A percentile compares a stretch with the other conserved stretches of the same genome.
Conservation (phyloP, 2,113 vertebrate species). For the Bos javanicus region DNA sequence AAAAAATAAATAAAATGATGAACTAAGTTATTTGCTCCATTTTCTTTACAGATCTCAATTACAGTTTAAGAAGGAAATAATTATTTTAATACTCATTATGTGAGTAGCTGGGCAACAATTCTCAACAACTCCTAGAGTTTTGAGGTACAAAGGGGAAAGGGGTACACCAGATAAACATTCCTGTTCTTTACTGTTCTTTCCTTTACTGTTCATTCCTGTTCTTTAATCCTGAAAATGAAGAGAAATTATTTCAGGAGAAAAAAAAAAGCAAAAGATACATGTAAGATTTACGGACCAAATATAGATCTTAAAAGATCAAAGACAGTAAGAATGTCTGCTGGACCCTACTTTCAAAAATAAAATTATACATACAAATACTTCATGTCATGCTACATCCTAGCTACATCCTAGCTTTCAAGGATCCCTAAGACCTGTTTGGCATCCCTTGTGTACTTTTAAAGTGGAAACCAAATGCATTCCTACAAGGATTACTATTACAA, state of each 20-base stretch:
- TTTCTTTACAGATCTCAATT: neutral
- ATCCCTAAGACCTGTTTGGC: neutral
- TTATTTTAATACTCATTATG: neutral
- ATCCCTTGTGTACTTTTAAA: neutral
- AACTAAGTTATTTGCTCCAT: neutral
- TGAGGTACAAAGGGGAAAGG: neutral
- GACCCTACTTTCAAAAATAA: constrained; percentile 4
- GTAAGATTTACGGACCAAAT: neutral
- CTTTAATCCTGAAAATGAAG: neutral
- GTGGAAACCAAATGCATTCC: neutral
- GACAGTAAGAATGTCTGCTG: neutral
- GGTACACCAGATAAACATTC: neutral
- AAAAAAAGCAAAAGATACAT: neutral
- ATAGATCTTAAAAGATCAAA: neutral
- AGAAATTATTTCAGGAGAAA: neutral
- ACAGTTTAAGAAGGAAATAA: neutral
- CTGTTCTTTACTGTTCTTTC: neutral
- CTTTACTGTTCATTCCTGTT: neutral
- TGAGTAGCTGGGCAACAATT: neutral
- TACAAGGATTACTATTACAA: neutral
- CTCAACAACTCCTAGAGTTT: neutral
- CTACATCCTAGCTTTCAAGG: neutral
- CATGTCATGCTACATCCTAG: neutral
- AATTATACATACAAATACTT: neutral
- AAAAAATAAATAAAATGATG: neutral